Conservation (phyloP, 2,888 invertebrate species). For the Acronicta alni region DNA sequence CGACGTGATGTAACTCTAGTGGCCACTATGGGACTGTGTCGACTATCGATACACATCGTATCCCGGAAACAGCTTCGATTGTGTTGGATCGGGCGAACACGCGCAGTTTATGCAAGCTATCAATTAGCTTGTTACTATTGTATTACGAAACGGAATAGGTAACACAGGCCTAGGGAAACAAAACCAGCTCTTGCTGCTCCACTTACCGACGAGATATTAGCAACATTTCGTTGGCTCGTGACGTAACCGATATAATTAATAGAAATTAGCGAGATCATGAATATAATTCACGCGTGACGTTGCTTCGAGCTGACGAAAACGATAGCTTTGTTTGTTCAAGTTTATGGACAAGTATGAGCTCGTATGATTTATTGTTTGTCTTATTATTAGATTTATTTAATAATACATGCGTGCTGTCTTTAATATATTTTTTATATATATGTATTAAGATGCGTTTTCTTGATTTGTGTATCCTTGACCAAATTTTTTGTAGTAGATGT, state of each 20-base stretch:
- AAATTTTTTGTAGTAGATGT: conserved; percentile 60
- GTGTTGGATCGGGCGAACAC: conserved; percentile 70
- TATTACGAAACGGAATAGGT: conserved; percentile 75
- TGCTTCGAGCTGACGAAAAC: conserved; percentile 21
- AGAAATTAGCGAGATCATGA: conserved; percentile 58
- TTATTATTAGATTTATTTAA: conserved; percentile 13
- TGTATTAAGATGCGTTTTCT: conserved; percentile 50
- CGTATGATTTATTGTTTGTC: conserved; percentile 17
- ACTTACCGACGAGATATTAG: conserved; percentile 68
- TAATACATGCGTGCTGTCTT: conserved; percentile 28
- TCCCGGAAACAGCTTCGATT: conserved; percentile 79
- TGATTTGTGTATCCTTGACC: conserved; percentile 71
- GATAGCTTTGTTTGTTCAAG: conserved; percentile 32
- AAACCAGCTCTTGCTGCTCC: conserved; percentile 68
- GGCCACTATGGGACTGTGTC: conserved; percentile 48
- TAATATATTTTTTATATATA: conserved; percentile 4
- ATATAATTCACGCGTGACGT: conserved; percentile 43
- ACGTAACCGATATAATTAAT: conserved; percentile 64
- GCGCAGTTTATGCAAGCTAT: conserved; percentile 84
- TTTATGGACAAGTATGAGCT: conserved; percentile 36
- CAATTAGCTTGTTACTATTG: conserved; percentile 83
- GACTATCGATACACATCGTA: conserved; percentile 65
- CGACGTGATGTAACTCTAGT: conserved; percentile 54
- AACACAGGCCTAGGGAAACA: conserved; percentile 71
- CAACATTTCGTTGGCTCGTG: conserved; percentile 60